Conservation (phyloP, 64 coral and sea anemone species). For the Pocillopora verrucosa region DNA sequence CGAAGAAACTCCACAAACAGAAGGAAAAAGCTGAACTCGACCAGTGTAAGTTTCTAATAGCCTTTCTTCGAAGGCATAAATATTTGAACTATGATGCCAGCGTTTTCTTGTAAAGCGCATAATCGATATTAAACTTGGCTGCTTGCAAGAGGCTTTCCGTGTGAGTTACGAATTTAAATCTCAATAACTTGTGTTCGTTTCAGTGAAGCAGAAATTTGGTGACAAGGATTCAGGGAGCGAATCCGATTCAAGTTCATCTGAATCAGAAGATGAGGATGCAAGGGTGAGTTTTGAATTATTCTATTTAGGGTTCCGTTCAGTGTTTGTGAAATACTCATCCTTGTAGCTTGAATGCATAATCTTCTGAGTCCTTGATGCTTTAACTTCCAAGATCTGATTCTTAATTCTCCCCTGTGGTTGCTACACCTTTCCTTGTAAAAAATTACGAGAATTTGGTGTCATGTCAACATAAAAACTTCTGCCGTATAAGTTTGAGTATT, state of each 20-base stretch:
- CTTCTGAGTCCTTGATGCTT: too few species aligned
- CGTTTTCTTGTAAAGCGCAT: background rate
- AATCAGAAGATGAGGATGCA: constrained; percentile 95
- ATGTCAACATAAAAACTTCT: too few species aligned
- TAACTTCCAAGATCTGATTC: too few species aligned
- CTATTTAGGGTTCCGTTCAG: background rate
- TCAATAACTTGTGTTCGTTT: background rate
- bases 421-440: too few species aligned
- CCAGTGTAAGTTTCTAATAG: constrained; percentile 53
- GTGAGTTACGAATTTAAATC: background rate
- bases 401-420: too few species aligned
- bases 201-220: constrained; percentile 95
- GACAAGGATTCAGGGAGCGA: constrained; percentile 44
- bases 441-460: too few species aligned
- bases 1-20: constrained; percentile 76
- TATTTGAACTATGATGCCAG: background rate
- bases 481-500: too few species aligned
- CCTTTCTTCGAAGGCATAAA: background rate
- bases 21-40: constrained; percentile 89
- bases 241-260: constrained; percentile 77
- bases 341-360: background rate
- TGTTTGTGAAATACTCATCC: background rate
- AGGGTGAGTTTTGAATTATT: constrained; percentile 39
- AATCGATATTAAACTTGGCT: background rate
- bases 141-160: background rate